Evolutionary conservation across 2,888 invertebrate species (phyloP), one percentile per base, ranked within the genome.

Genomic region (Gastracanthus pulcherrimus): DNA sequence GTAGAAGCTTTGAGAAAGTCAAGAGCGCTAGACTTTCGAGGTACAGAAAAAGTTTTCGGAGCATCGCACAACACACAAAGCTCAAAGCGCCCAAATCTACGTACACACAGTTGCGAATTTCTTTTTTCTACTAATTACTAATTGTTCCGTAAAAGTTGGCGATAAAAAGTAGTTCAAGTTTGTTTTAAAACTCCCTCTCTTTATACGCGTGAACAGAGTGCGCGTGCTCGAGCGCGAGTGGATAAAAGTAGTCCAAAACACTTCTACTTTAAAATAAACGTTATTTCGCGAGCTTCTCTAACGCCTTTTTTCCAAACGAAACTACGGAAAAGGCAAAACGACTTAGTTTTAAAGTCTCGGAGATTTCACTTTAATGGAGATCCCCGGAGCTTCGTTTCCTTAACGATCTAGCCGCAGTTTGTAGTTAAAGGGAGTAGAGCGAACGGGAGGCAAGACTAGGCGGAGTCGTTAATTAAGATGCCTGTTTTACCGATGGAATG

Each of bases 381-480:
- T 80, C 75, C 80, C 34, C 62, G 64, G 29, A 70, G 80, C 80
- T 75, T 64, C 80, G 70, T 69, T 70, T 76, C 76, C 70, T 76
- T 80, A 80, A 80, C 80, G 75, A 74, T 76, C 80, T 45, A 38
- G 51, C 76, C 70, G 41, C 76, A 76, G 80, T 76, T 80, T 64
- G 69, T 36, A 48, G 80, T 60, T 34, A 58, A 74, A 79, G 58
- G 69, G 34, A 31, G n/a, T n/a, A n/a, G 26, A 69, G 70, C 23
- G 29, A 70, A 34, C 16, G 23, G 23, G 34, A 58, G n/a, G 36
- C 23, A 29, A 23, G 67, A 34, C 29, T 77, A n/a, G 80, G 79
- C 81, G 84, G 80, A 84, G 82, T 83, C 85, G 88, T 88, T 89
- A 89, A 89, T 89, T 88, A 89, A 89, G 89, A 89, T 85, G 87